Evolutionary conservation across 2,113 vertebrate genomes (phyloP).

Genomic region (Chunga burmeisteri): DNA sequence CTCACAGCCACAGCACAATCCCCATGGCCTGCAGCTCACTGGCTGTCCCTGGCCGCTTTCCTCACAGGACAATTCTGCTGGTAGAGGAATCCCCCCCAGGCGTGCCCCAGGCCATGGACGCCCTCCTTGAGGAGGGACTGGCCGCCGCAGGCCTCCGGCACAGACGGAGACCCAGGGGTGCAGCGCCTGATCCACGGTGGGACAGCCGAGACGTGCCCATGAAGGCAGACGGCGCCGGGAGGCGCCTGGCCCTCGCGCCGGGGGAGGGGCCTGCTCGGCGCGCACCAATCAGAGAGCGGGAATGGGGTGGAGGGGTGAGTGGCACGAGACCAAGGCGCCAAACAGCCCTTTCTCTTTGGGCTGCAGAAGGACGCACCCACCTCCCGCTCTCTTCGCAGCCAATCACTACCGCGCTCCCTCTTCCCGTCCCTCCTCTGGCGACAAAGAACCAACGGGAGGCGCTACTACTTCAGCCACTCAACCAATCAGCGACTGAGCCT

Average conservation of each 20-base stretch:
- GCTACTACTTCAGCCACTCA: fast-evolving
- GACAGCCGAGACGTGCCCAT: neutral
- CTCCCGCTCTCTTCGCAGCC: neutral
- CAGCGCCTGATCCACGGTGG: too few relatives aligned
- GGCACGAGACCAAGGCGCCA: neutral
- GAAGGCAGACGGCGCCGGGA: neutral
- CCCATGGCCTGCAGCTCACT: fast-evolving
- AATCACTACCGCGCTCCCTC: neutral
- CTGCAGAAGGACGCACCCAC: neutral
- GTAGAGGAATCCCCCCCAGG: fast-evolving
- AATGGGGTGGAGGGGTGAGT: neutral
- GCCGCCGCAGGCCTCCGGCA: too few relatives aligned
- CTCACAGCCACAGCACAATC: fast-evolving
- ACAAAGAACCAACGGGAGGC: neutral
- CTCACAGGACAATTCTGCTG: fast-evolving
- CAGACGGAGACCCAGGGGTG: too few relatives aligned
- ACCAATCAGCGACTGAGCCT: neutral
- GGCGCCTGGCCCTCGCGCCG: neutral
- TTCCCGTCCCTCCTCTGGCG: fast-evolving
- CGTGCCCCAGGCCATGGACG: fast-evolving
- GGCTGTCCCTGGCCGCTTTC: fast-evolving
- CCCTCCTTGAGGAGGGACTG: fast-evolving
- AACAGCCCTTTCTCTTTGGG: neutral
- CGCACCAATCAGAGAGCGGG: neutral
- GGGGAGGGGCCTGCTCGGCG: fast-evolving